Percentiles rank a stretch among this genome's conserved stretches.
Conservation (phyloP, 2,113 vertebrate species). For the Hippopotamus amphibius region DNA sequence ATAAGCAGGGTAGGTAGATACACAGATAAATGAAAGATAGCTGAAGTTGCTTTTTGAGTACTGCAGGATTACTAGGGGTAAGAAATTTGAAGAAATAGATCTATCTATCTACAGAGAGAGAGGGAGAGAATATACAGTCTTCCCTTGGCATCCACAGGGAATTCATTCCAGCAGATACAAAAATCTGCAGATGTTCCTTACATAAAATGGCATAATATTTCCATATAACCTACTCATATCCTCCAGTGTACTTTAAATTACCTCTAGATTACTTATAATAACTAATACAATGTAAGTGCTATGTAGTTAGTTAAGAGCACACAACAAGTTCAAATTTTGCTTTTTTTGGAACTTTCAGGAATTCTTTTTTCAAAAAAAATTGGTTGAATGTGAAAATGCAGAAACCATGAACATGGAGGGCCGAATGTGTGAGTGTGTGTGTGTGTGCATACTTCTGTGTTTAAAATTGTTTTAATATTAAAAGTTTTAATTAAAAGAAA, state of each 20-base stretch:
- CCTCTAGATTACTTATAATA: not conserved
- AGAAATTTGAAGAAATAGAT: not conserved
- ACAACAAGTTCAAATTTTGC: not conserved
- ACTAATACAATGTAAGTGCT: not conserved
- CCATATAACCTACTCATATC: not conserved
- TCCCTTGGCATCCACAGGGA: not conserved
- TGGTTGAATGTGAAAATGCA: not conserved
- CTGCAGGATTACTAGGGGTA: not conserved
- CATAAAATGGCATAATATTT: not conserved
- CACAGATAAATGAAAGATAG: not conserved
- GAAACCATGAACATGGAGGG: not conserved
- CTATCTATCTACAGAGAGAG: not conserved
- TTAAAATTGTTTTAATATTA: not conserved
- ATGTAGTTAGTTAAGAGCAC: not conserved
- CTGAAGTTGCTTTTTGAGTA: not conserved
- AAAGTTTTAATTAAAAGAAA: not conserved
- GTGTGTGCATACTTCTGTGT: not conserved
- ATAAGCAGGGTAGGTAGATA: not conserved
- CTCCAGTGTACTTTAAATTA: not conserved
- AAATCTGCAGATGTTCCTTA: not conserved
- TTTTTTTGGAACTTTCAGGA: not conserved
- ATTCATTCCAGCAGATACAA: not conserved
- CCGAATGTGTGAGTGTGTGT: not conserved
- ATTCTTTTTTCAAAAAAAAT: not conserved
- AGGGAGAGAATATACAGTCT: not conserved